phyloP scores from a whole-genome alignment of 2,797 vertebrate genomes.

The Muscicapa striata region DNA sequence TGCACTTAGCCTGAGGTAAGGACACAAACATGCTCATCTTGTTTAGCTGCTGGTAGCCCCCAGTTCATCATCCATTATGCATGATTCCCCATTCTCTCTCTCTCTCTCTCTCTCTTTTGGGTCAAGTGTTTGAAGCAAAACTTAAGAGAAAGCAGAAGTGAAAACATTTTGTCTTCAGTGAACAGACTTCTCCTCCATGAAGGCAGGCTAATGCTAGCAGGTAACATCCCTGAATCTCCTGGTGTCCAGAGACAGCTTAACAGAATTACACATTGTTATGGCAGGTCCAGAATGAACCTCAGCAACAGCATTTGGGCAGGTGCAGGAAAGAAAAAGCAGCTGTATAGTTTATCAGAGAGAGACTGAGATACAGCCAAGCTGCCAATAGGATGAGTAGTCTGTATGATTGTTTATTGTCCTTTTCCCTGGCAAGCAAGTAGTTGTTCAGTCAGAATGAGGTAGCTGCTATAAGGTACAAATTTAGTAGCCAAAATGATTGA shows the following conservation, averaged over 20 bases:
- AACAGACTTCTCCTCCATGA: conserved; percentile 86
- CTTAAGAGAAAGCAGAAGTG: conserved; percentile 84
- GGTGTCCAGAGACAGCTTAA: not conserved
- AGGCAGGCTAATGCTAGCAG: conserved; percentile 84
- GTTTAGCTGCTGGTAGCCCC: not conserved
- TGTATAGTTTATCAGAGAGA: not conserved
- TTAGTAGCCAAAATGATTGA: not conserved
- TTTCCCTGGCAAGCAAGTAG: not conserved
- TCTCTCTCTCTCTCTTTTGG: not conserved
- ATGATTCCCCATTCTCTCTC: not conserved
- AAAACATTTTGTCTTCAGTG: conserved; percentile 84
- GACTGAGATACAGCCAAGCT: not conserved
- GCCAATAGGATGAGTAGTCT: not conserved
- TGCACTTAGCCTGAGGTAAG: not conserved
- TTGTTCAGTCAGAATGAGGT: not conserved
- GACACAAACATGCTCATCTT: not conserved
- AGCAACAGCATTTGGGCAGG: not conserved
- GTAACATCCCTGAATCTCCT: conserved; percentile 60
- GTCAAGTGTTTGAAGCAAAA: conserved; percentile 86
- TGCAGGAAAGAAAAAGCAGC: not conserved
- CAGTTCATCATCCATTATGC: not conserved
- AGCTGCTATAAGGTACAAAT: not conserved
- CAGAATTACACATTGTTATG: not conserved
- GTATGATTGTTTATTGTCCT: not conserved
- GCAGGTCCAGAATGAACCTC: not conserved